phyloP scores from a whole-genome alignment of 2,888 invertebrate species.

The Drosophila testacea region DNA sequence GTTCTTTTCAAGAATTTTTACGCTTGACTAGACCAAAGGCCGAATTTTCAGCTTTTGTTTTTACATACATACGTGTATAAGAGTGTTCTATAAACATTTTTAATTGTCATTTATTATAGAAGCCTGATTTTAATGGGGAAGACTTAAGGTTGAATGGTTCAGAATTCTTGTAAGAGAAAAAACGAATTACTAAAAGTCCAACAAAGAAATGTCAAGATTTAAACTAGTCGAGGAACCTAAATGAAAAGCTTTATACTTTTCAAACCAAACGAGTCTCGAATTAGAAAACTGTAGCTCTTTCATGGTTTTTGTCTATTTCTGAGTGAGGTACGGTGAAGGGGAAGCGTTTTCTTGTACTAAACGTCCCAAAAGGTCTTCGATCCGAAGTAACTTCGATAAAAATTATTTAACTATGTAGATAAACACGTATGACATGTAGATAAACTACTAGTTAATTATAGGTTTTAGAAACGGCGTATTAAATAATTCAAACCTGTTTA shows the following conservation, averaged over 20 bases:
- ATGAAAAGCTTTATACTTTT: no score
- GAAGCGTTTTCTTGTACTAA: not conserved
- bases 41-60: slow-evolving; percentile 35
- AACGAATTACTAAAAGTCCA: not conserved
- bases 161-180: not conserved
- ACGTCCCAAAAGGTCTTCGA: not conserved
- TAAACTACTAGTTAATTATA: slow-evolving; percentile 55
- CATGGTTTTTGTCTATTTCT: no score
- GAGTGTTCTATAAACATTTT: slow-evolving; percentile 19
- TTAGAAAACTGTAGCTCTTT: no score
- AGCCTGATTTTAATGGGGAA: not conserved
- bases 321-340: no score
- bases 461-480: slow-evolving; percentile 27
- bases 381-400: not conserved
- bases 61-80: slow-evolving; percentile 16
- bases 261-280: no score
- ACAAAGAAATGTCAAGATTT: not conserved
- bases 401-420: not conserved
- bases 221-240: not conserved
- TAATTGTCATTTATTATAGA: slow-evolving; percentile 12
- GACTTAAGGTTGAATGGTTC: not conserved
- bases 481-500: slow-evolving; percentile 62
- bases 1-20: slow-evolving; percentile 39
- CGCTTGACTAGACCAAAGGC: slow-evolving; percentile 47
- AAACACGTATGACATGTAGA: slow-evolving; percentile 9